phyloP scores from a whole-genome alignment of 2,113 vertebrate genomes.

The Microcebus griseorufus region DNA sequence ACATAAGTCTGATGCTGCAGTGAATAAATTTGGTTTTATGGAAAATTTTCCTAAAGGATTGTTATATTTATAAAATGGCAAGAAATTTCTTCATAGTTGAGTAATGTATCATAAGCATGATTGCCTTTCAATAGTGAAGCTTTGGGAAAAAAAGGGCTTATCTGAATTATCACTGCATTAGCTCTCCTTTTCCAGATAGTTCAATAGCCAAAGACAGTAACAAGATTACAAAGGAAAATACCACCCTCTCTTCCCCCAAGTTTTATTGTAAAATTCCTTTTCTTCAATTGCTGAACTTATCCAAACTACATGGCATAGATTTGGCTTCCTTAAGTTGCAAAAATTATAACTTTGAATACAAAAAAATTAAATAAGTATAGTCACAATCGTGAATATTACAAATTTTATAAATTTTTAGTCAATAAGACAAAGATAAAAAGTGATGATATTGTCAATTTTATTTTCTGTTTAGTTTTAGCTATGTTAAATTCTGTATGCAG shows the following conservation, averaged over 20 bases:
- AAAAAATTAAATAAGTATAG: not conserved
- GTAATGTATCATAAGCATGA: not conserved
- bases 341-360: not conserved
- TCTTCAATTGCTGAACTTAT: not conserved
- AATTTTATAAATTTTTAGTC: not conserved
- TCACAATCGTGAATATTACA: not conserved
- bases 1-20: not conserved
- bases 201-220: not conserved
- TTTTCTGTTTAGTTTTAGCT: slow-evolving; percentile 12
- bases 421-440: slow-evolving; percentile 5
- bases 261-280: not conserved
- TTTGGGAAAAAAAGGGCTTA: not conserved
- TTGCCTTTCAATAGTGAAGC: not conserved
- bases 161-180: not conserved
- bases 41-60: not conserved
- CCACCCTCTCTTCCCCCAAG: rapidly evolving
- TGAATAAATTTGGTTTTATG: slow-evolving; percentile 28
- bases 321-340: not conserved
- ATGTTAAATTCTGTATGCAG: not conserved
- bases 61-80: not conserved
- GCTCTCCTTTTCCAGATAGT: not conserved
- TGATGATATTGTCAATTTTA: not conserved
- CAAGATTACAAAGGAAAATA: not conserved
- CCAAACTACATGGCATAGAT: not conserved
- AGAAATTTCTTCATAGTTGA: not conserved